Conservation (phyloP, 2,113 vertebrate genomes). For the Odocoileus virginianus region DNA sequence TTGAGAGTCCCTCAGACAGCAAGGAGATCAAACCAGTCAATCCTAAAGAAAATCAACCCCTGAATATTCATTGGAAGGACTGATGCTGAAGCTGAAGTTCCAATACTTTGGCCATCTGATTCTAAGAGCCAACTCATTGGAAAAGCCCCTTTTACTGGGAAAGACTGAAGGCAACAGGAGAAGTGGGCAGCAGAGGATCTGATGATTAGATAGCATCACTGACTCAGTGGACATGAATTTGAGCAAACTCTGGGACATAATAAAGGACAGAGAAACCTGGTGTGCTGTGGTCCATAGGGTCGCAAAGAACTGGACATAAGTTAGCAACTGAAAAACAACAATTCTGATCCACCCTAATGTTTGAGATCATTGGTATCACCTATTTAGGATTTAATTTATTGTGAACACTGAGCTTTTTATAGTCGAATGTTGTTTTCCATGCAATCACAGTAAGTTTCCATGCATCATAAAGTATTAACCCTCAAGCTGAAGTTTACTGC, state of each 20-base stretch:
- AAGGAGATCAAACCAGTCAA: neutral
- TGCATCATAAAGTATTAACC: neutral
- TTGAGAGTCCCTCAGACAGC: neutral
- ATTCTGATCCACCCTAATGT: neutral
- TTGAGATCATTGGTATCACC: neutral
- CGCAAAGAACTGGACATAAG: neutral
- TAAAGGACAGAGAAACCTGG: neutral
- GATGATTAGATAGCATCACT: neutral
- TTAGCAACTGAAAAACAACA: neutral
- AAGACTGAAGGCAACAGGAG: neutral
- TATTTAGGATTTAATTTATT: constrained; percentile 39
- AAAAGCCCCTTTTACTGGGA: neutral
- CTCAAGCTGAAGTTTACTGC: neutral
- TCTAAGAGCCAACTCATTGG: neutral
- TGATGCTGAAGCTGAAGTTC: neutral
- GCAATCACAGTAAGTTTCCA: neutral
- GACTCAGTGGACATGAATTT: neutral
- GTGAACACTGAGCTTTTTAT: constrained; percentile 11
- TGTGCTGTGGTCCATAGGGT: neutral
- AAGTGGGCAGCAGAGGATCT: neutral
- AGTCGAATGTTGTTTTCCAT: neutral
- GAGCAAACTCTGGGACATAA: neutral
- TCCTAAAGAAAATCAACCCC: neutral
- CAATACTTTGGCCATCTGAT: neutral
- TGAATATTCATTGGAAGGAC: neutral